phyloP scores from a whole-genome alignment of 2,113 vertebrate species.

The Tautogolabrus adspersus region DNA sequence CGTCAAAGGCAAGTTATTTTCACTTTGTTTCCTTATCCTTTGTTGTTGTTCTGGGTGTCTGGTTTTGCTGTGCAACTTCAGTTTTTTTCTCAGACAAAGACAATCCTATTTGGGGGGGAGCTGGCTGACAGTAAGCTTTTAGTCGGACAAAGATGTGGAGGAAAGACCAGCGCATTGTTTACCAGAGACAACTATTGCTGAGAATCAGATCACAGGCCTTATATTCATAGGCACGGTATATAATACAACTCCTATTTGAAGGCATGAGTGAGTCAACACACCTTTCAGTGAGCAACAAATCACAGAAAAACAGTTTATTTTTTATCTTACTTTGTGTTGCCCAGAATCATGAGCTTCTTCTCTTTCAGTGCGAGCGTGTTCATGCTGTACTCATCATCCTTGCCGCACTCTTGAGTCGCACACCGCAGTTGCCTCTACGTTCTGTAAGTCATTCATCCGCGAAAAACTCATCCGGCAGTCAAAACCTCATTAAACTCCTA shows the following conservation, averaged over 20 bases:
- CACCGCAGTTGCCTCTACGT: slow-evolving; percentile 36
- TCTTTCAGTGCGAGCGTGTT: background rate
- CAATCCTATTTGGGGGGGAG: slow-evolving; percentile 22
- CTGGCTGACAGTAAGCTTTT: slow-evolving; percentile 29
- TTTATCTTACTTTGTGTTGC: background rate
- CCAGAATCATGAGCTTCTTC: background rate
- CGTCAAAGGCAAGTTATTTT: slow-evolving; percentile 21
- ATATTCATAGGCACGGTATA: background rate
- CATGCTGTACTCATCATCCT: slow-evolving; percentile 22
- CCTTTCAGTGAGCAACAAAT: background rate
- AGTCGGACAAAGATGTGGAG: slow-evolving; percentile 2
- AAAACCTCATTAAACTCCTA: slow-evolving; percentile 74
- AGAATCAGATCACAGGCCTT: slow-evolving; percentile 25
- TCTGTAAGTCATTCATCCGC: slow-evolving; percentile 46
- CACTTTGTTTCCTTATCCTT: slow-evolving; percentile 30
- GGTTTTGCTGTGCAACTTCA: slow-evolving; percentile 11
- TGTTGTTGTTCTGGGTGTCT: slow-evolving; percentile 21
- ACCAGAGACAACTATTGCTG: background rate
- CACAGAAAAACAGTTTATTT: background rate
- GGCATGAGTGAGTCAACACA: background rate
- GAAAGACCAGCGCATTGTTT: slow-evolving; percentile 27
- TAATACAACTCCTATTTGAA: slow-evolving; percentile 6
- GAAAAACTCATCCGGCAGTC: slow-evolving; percentile 52
- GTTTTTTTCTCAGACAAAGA: slow-evolving; percentile 22
- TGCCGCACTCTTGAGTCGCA: slow-evolving; percentile 22